Evolutionary conservation across 2,113 vertebrate species (phyloP).

Genomic region (Bujurquina vittata): DNA sequence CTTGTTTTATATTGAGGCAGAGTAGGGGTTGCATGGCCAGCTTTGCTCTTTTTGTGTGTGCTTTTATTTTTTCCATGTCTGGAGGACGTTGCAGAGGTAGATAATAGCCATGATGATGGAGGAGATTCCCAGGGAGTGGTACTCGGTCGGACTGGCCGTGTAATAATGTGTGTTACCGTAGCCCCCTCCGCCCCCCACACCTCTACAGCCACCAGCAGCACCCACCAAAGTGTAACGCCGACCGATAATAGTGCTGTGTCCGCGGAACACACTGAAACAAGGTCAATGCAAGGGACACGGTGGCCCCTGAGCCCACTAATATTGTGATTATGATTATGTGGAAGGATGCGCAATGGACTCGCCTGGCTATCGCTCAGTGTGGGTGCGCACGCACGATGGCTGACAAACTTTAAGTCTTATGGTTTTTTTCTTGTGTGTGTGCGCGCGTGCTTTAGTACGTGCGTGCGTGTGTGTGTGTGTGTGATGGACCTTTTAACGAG

Average conservation of each 20-base stretch:
- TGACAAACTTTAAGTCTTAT: slow-evolving; percentile 42
- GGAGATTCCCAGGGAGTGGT: slow-evolving; percentile 74
- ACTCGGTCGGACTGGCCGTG: slow-evolving; percentile 51
- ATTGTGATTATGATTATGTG: neutral
- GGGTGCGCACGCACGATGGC: neutral
- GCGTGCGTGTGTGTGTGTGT: too few relatives aligned
- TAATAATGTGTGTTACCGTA: slow-evolving; percentile 44
- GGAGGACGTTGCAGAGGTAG: slow-evolving; percentile 55
- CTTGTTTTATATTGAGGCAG: neutral
- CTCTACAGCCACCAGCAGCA: neutral
- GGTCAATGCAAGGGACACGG: slow-evolving; percentile 43
- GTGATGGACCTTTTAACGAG: neutral
- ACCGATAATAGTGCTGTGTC: slow-evolving; percentile 41
- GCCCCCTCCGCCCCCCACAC: neutral
- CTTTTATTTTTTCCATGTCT: slow-evolving; percentile 29
- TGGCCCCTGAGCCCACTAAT: neutral
- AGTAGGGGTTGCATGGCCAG: slow-evolving; percentile 7
- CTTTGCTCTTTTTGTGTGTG: slow-evolving; percentile 23
- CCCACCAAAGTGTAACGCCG: slow-evolving; percentile 28
- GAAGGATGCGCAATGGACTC: slow-evolving; percentile 23
- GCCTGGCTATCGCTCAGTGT: slow-evolving; percentile 26
- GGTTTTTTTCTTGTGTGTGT: neutral
- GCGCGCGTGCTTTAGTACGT: neutral
- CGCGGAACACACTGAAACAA: slow-evolving; percentile 29
- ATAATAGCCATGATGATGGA: slow-evolving; percentile 68